Evolutionary conservation across 2,113 vertebrate species (phyloP), one percentile per base, ranked within the genome.

Genomic region (Micromys minutus): DNA sequence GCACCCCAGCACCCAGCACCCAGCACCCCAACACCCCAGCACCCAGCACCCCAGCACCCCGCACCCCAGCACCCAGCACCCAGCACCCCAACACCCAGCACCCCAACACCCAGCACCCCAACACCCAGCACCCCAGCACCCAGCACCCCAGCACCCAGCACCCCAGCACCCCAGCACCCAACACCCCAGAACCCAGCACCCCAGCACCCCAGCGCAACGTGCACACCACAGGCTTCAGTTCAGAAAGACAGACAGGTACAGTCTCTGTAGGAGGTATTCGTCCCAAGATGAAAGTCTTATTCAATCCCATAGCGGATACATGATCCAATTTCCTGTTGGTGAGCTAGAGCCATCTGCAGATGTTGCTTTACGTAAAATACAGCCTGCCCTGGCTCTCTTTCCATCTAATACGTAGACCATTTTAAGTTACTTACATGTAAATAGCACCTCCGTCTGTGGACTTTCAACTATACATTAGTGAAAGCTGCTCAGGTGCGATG

Each of bases 211-310:
- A 72, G 34, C 17, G 29, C 50, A 50, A 36, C 8, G 2, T 21
- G 59, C 59, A 45, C 8, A 87, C 34, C 59, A 81, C 52, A 88
- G 50, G 67, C 76, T 75, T 84, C 47, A 16, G 31, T 85, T 79
- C 76, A 92, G 65, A 89, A 77, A 45, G 87, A 93, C 15, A 71
- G 52, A 93, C 29, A 65, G 80, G 74, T 19, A 13, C 67, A 87
- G 52, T 80, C 45, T 83, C 88, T 34, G 50, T 67, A 89, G 93
- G 39, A 87, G 96, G 93, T 91, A 91, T 76, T 59, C 87, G 96
- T 95, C 77, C 79, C 85, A 91, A 96, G 87, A 96, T 96, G 86
- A 94, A 95, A 97, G 96, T 96, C 96, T 67, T 52, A 87, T 42
- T 85, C 69, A 0, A 85, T 88, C 87, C 52, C 95, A 88, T 89